Evolutionary conservation across 2,888 invertebrate species (phyloP), one percentile per base, ranked within the genome.

Genomic region (Aporophyla nigra): DNA sequence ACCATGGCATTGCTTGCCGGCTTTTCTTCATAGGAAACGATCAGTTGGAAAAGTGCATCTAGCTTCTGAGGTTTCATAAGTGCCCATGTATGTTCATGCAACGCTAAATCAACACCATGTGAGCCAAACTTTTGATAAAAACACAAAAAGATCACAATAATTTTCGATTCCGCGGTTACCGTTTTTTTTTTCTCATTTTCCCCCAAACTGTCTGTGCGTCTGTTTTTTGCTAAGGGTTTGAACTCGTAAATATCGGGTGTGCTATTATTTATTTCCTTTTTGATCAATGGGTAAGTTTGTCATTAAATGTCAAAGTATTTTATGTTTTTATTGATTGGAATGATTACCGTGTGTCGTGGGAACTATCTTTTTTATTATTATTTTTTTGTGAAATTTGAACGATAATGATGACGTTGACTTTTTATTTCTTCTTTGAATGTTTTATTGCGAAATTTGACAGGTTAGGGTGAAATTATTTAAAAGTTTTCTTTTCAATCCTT

Each of bases 291-390:
- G 90, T 92, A 88, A 90, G 90, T 94, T 93, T 92, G 93, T 94
- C 94, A 95, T 94, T 94, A 93, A 91, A 92, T 93, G 95, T 96
- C 96, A 96, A 95, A 96, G 90, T 95, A 94, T 96, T 95, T 95
- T 95, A 95, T 93, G 92, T 93, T 94, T 90, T 91, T 91, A 94
- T 95, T 92, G 93, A 94, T 94, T 90, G 90, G 83, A 90, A 87
- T 90, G 91, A 92, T 91, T 89, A 84, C 89, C 89, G 88, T 91
- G 77, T 87, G 88, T 87, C 93, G 96, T 95, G 96, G 92, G 96
- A 96, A 96, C 70, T 63, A 88, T 63, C 87, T 89, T 86, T 87
- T 81, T 82, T 74, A 74, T 40, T 43, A 0, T 10, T 43, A 0
- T 33, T 86, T 75, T 86, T 86, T 84, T 86, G 78, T 86, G 69